Percentiles rank a stretch among this genome's conserved stretches.
Conservation (phyloP, 92 coral and sea anemone genomes). For the Actinostola sp. region DNA sequence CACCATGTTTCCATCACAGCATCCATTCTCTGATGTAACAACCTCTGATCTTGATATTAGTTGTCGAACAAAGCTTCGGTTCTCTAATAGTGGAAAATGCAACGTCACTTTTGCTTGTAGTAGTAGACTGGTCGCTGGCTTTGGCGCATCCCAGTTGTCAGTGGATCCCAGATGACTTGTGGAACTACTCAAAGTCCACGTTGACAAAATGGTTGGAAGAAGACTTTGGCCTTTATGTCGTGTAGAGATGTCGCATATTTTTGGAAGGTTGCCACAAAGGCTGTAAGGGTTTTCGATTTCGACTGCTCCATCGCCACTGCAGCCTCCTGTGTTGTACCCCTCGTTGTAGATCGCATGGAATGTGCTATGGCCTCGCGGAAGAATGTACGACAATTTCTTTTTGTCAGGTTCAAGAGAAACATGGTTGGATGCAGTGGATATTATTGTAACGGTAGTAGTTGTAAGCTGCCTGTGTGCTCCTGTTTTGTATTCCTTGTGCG, state of each 20-base stretch:
- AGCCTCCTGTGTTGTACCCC: neutral
- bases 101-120: slow-evolving; percentile 41
- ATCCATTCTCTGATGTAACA: slow-evolving; percentile 15
- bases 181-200: slow-evolving; percentile 50
- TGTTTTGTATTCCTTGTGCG: slow-evolving; percentile 25
- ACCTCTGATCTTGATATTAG: neutral
- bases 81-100: slow-evolving; percentile 37
- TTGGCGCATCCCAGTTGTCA: slow-evolving; percentile 40
- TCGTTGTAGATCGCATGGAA: neutral
- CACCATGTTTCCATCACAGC: slow-evolving; percentile 45
- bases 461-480: slow-evolving; percentile 1
- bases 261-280: slow-evolving; percentile 70
- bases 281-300: slow-evolving; percentile 44
- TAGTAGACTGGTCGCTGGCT: slow-evolving; percentile 41
- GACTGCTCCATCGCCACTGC: neutral
- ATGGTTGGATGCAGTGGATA: slow-evolving; percentile 12
- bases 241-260: slow-evolving; percentile 44
- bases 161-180: slow-evolving; percentile 14
- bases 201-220: slow-evolving; percentile 58
- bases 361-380: neutral
- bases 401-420: slow-evolving; percentile 7
- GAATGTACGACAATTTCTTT: neutral
- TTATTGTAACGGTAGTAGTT: slow-evolving; percentile 8
- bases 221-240: slow-evolving; percentile 33
- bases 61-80: slow-evolving; percentile 6